These are phyloP conservation scores for Rhagoletis pomonella DNA, from an alignment of 1,140 invertebrate genomes.

Conservation along the genomic window DNA sequence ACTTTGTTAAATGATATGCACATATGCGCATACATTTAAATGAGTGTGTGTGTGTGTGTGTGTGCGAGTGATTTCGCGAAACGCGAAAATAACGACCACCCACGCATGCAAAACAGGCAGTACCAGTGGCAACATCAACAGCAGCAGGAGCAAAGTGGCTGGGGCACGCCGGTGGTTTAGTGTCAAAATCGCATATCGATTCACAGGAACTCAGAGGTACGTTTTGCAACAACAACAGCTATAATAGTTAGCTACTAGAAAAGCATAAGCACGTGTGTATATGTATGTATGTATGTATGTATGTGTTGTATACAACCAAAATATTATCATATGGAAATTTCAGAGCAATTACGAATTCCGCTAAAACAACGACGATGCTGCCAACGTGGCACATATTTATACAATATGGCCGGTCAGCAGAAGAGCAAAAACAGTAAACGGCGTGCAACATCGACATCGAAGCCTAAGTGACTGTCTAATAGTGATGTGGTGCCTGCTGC, in stretches of 20 bases:
- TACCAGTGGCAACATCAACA: background rate
- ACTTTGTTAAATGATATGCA: background rate
- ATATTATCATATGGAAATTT: slow-evolving; percentile 57
- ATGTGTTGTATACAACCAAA: background rate
- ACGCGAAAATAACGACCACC: slow-evolving; percentile 50
- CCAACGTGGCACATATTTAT: background rate
- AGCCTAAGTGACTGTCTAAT: background rate
- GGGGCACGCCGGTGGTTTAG: background rate
- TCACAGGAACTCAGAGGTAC: slow-evolving; percentile 8
- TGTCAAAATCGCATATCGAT: slow-evolving; percentile 54
- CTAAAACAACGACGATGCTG: slow-evolving; percentile 26
- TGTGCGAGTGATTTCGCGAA: slow-evolving; percentile 8
- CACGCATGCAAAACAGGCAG: slow-evolving; percentile 40
- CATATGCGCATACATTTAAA: background rate
- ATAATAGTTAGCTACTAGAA: background rate
- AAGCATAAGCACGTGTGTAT: too few relatives aligned
- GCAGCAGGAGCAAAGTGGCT: background rate
- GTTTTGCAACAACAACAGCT: background rate
- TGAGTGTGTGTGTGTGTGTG: background rate
- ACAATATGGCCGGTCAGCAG: too few relatives aligned
- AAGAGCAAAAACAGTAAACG: background rate
- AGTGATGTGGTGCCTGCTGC: background rate
- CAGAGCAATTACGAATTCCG: slow-evolving; percentile 53
- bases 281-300: background rate
- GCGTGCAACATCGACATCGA: background rate